Evolutionary conservation across 2,113 vertebrate species (phyloP).

Genomic region (Irena cyanogastra): DNA sequence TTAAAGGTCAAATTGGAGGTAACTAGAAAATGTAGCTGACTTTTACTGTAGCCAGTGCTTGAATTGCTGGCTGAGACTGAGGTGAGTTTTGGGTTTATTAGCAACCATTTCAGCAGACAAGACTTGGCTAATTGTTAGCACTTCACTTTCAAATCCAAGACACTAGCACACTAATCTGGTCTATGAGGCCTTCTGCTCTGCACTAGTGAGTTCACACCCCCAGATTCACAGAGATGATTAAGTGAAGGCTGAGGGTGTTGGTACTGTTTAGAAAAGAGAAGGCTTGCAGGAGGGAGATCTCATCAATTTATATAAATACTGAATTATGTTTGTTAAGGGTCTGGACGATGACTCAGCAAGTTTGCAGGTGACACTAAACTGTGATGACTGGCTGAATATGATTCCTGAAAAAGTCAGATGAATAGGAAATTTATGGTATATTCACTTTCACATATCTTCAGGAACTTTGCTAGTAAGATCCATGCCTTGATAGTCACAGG

Average conservation of each 20-base stretch:
- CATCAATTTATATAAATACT: neutral
- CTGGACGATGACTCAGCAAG: neutral
- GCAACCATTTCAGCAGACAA: neutral
- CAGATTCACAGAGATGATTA: neutral
- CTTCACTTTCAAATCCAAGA: neutral
- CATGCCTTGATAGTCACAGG: neutral
- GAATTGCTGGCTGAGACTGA: neutral
- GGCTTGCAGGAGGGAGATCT: neutral
- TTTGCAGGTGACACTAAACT: neutral
- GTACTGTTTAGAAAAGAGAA: neutral
- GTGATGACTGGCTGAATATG: neutral
- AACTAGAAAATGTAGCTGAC: neutral
- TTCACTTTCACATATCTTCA: neutral
- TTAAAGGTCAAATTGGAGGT: neutral
- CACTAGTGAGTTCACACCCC: neutral
- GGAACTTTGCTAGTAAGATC: neutral
- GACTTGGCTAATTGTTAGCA: neutral
- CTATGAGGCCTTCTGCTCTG: neutral
- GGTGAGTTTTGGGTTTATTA: neutral
- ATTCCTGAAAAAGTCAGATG: neutral
- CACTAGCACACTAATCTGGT: too few relatives aligned
- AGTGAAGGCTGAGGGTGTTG: neutral
- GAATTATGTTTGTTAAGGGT: neutral
- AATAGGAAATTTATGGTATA: neutral
- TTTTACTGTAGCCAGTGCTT: neutral